Base-by-base conservation (phyloP, 2,797 vertebrate species). In the Megalops cyprinoides region DNA sequence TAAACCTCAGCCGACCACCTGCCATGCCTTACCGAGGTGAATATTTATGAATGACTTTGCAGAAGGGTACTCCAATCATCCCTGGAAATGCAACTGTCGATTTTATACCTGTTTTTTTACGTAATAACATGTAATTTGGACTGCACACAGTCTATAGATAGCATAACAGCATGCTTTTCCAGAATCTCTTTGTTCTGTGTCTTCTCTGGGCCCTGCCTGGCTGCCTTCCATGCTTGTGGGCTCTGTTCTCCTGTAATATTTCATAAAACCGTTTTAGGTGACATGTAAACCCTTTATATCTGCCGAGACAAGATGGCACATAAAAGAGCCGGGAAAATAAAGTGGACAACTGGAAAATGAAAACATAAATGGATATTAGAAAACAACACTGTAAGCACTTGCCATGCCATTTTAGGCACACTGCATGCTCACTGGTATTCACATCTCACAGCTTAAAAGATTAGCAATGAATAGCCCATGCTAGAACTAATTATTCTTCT, bases 261-360 rank as follows among this genome's bases (percentile, higher is more conserved):
- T 90, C 89, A 91, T 88, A 89, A 87, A 91, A 90, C 86, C 87
- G 88, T 92, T 90, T 89, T 81, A 86, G 86, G 87, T 88, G 88
- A 88, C 89, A 91, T 78, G 86, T 80, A 82, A 37, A 67, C 82
- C 82, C 84, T 91, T 86, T 84, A 60, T 87, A 90, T 86, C 82
- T 85, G 84, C 85, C 79, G 75, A 84, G 79, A 83, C 69, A 69
- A 23, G 20, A 86, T 82, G 62, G 79, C 87, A 83, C 79, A 74
- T 82, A 87, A 87, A 88, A 80, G 7, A 84, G 46, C 46, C 62
- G 80, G 51, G 85, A 79, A 83, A 85, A 87, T 81, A 76, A 20
- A 20, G 3, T 42, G 34, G 37, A 39, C 53, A 56, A 23, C 5
- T 76, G 49, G 48, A 79, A 84, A 82, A 78, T 77, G 83, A 84